Base-by-base conservation (phyloP, 2,888 invertebrate genomes). In the Melipona bicolor region DNA sequence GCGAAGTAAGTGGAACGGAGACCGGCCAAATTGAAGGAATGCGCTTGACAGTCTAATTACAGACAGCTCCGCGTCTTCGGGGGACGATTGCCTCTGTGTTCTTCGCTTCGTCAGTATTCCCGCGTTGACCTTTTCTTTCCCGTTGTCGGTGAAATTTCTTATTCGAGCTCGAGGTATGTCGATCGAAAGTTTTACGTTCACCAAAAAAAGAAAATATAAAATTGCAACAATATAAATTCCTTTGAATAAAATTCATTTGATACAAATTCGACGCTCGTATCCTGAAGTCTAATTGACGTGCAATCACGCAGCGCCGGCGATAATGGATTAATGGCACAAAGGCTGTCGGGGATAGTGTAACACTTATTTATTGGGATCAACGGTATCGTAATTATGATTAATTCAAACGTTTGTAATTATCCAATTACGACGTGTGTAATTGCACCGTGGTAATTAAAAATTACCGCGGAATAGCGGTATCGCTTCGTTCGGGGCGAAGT, bases 31-130 rank as follows among this genome's bases (percentile, higher is more conserved):
- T 86, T 79, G 79, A 82, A 75, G 75, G 79, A 84, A 79, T 82
- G 86, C 75, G 64, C 77, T 82, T 86, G 86, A 85, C 85, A 86
- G 74, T 65, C 68, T 79, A 81, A 86, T 86, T 86, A 86, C 75
- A 75, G 77, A 43, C 59, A 36, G 36, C 43, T 32, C 11, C 52
- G 67, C 5, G n/a, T 73, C 76, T 69, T 64, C 19, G 21, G 69
- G 59, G 49, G 54, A 32, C 56, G 36, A 73, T 76, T 70, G 79
- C 32, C 32, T 79, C 54, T 64, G 50, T 56, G 54, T 24, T 54
- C 67, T 61, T 52, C 61, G 36, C 3, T 61, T 56, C 49, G n/a
- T 59, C n/a, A 24, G 13, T 62, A 21, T 19, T 59, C 24, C 15
- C 59, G 5, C 24, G 11, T n/a, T 54, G 27, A 17, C 43, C 65